These are phyloP conservation scores for Sceliomorpha sp. DNA, from an alignment of 2,888 invertebrate genomes.

Conservation along the genomic window DNA sequence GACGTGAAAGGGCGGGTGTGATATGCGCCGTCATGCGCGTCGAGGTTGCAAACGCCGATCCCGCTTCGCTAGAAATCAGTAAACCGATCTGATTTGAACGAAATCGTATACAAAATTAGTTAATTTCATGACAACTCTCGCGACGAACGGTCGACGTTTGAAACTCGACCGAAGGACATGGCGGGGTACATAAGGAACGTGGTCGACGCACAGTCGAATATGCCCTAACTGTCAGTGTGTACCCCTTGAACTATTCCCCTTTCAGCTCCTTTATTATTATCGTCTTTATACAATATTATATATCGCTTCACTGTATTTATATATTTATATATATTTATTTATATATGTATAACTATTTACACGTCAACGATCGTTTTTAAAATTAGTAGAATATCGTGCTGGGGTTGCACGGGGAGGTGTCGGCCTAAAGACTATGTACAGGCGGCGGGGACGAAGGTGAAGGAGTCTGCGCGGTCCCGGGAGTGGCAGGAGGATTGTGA, in stretches of 20 bases:
- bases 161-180: slow-evolving; percentile 59
- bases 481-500: slow-evolving; percentile 67
- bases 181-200: slow-evolving; percentile 40
- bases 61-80: no score
- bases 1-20: slow-evolving; percentile 67
- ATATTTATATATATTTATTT: slow-evolving; percentile 36
- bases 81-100: no score
- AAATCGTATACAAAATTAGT: neutral
- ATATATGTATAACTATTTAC: slow-evolving; percentile 65
- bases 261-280: slow-evolving; percentile 28
- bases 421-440: slow-evolving; percentile 79
- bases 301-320: slow-evolving; percentile 50
- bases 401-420: slow-evolving; percentile 62
- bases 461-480: slow-evolving; percentile 75
- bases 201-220: slow-evolving; percentile 63
- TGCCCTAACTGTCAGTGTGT: slow-evolving; percentile 25
- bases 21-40: slow-evolving; percentile 70
- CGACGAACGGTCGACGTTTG: slow-evolving; percentile 59
- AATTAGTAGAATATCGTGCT: slow-evolving; percentile 54
- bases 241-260: slow-evolving; percentile 38
- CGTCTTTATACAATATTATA: slow-evolving; percentile 53
- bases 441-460: slow-evolving; percentile 78
- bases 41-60: slow-evolving; percentile 73
- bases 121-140: no score
- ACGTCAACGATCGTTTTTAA: slow-evolving; percentile 56